Percentiles rank a stretch among this genome's conserved stretches.
Evolutionary conservation across 2,113 vertebrate genomes (phyloP).

Genomic region (Ophiodon elongatus): DNA sequence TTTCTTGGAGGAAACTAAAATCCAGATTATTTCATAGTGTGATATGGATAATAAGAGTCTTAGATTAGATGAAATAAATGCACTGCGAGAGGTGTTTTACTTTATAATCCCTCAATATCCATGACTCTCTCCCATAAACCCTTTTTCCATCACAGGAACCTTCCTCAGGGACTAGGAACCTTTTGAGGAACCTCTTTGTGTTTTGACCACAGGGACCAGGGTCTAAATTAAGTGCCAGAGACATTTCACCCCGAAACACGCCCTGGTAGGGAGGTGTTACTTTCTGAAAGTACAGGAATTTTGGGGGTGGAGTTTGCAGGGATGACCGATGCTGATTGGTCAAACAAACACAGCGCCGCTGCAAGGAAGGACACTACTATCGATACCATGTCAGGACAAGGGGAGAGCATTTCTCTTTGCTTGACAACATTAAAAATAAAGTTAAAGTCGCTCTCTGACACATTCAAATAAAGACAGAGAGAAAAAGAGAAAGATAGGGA

Average conservation of each 20-base stretch:
- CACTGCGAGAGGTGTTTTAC: constrained; percentile 11
- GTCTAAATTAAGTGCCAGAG: background rate
- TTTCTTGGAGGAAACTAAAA: background rate
- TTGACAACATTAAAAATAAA: background rate
- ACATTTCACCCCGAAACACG: background rate
- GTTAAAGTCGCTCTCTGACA: background rate
- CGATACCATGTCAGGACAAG: background rate
- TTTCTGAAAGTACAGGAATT: background rate
- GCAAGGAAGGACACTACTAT: no score
- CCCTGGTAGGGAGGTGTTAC: background rate
- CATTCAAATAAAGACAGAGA: background rate
- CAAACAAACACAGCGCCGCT: background rate
- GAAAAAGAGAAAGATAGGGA: no score
- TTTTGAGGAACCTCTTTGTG: background rate
- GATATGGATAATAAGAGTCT: background rate
- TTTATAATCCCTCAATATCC: background rate
- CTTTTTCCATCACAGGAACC: background rate
- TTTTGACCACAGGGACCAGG: background rate
- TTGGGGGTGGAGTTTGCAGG: background rate
- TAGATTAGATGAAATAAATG: constrained; percentile 1
- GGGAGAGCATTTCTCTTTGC: background rate
- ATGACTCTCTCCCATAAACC: background rate
- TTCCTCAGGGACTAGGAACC: background rate
- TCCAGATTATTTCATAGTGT: constrained; percentile 6
- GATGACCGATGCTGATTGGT: background rate